Percentiles rank a stretch among this genome's conserved stretches.
Conservation (phyloP, 2,113 vertebrate species). For the Otolemur garnettii region DNA sequence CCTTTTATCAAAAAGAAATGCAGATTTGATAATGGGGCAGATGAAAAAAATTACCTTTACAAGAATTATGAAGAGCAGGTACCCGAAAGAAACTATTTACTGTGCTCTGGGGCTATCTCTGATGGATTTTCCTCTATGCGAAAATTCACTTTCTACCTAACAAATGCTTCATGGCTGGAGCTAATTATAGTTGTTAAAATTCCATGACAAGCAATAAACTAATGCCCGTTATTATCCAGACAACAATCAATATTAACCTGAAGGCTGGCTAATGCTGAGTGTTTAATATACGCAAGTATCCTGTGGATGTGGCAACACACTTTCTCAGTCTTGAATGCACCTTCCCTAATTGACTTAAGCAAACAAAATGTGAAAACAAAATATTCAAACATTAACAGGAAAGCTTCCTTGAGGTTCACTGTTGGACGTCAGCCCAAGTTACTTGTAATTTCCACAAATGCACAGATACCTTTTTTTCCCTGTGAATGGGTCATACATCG, state of each 20-base stretch:
- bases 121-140: neutral
- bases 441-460: neutral
- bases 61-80: neutral
- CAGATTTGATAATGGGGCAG: neutral
- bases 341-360: slow-evolving; percentile 27
- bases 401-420: neutral
- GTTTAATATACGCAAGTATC: slow-evolving; percentile 18
- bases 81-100: neutral
- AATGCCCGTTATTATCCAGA: neutral
- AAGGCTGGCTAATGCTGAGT: neutral
- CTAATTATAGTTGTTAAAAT: neutral
- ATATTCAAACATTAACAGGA: neutral
- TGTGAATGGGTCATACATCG: neutral
- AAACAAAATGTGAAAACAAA: neutral
- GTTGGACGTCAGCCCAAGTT: neutral
- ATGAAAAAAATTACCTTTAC: neutral
- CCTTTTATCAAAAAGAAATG: slow-evolving; percentile 16
- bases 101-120: neutral
- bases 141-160: neutral
- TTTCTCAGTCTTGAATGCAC: neutral
- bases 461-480: neutral
- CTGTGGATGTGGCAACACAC: neutral
- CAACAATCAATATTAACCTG: neutral
- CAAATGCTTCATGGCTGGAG: neutral
- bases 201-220: slow-evolving; percentile 2